Base-by-base conservation (phyloP, 2,888 invertebrate genomes). In the Acanthosepion pharaonis region DNA sequence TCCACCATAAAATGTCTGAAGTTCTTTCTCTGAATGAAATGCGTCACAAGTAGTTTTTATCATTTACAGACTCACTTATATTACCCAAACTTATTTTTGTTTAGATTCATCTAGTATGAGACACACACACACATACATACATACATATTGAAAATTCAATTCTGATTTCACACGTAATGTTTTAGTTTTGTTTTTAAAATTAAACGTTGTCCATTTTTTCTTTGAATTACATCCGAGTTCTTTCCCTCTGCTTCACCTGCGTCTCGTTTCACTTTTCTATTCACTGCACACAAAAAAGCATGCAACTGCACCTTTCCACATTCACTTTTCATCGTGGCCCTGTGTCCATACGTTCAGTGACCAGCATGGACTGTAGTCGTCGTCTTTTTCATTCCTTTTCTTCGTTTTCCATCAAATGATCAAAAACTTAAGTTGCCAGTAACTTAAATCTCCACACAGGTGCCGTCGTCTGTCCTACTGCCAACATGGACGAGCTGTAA, bases 401-500 rank as follows among this genome's bases (percentile, higher is more conserved):
- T 78, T 78, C 78, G 6, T 15, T 33, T 78, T 33, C n/a, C n/a
- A 33, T 33, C 78, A 64, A 64, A 8, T 51, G 51, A 51, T 51
- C 15, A 51, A 51, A 51, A 51, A 51, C 51, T 49, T 51, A 92
- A 92, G 51, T 28, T 93, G 93, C 33, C 33, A 11, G 53, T 93
- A 33, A 33, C n/a, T 53, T 93, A 51, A 93, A 51, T 51, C 20
- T n/a, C 51, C 51, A 51, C 33, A 51, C 93, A 93, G 93, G 93
- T 93, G n/a, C 93, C 49, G 42, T 93, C 20, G 42, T 93, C 93
- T 93, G 93, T 53, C 93, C 93, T 20, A 93, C 93, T n/a, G 93
- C 93, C 93, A 93, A 93, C 51, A 93, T 93, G 93, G 93, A 93
- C 53, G 93, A 93, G 51, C 33, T 93, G 6, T 93, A 78, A 78